Conservation (phyloP, 2,797 vertebrate genomes). For the Hippocampus kuda region DNA sequence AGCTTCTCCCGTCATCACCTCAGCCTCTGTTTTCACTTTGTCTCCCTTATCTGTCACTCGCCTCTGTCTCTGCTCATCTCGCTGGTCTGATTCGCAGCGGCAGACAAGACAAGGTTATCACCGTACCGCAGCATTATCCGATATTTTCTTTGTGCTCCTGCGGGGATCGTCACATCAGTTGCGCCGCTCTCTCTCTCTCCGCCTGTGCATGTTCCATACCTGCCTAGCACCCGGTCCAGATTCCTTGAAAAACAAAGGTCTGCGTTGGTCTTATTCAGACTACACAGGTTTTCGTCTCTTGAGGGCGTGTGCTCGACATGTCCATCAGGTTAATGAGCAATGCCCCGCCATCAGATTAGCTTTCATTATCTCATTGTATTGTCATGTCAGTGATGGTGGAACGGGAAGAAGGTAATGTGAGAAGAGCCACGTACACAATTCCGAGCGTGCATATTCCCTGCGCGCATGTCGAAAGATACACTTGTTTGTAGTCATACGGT, state of each 20-base stretch:
- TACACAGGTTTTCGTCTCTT: conserved; percentile 11
- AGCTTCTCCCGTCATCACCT: conserved; percentile 27
- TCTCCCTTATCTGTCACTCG: conserved; percentile 23
- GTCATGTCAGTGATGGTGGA: conserved; percentile 51
- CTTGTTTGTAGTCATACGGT: conserved; percentile 37
- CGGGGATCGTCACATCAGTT: conserved; percentile 36
- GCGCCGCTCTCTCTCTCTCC: conserved; percentile 26
- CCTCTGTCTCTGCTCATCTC: conserved; percentile 27
- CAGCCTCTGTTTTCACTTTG: conserved; percentile 21
- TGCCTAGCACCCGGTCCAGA: conserved; percentile 13
- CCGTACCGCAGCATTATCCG: background rate
- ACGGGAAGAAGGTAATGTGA: conserved; percentile 8
- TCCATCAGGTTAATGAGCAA: conserved; percentile 53
- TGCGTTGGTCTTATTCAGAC: conserved; percentile 35
- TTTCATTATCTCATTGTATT: conserved; percentile 58
- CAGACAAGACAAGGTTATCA: conserved; percentile 53
- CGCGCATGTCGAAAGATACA: conserved; percentile 28
- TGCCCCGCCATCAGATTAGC: conserved; percentile 55
- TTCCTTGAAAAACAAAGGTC: conserved; percentile 44
- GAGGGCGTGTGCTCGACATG: conserved; percentile 37
- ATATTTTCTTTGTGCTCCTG: conserved; percentile 41
- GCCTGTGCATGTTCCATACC: background rate
- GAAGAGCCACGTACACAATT: conserved; percentile 8
- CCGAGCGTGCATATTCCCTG: conserved; percentile 5
- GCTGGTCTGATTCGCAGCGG: conserved; percentile 29